phyloP scores from a whole-genome alignment of 2,888 invertebrate genomes.

The Dryococelus australis region DNA sequence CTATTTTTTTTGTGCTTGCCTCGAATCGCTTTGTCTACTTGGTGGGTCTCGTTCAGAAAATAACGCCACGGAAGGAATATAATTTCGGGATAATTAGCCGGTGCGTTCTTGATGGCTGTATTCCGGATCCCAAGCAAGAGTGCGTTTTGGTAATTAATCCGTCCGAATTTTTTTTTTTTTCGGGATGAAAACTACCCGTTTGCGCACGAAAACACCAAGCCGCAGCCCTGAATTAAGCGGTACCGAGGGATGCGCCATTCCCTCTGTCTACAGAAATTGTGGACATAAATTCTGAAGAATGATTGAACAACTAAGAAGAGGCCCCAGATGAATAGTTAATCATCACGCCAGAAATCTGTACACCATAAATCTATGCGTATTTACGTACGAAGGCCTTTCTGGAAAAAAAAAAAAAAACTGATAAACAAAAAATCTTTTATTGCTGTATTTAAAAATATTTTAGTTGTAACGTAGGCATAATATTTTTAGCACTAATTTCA shows the following conservation, averaged over 20 bases:
- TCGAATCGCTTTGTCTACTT: neutral
- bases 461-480: too few species aligned
- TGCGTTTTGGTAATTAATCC: neutral
- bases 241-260: neutral
- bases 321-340: neutral
- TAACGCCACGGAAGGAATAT: neutral
- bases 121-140: neutral
- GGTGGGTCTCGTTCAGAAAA: neutral
- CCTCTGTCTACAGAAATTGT: neutral
- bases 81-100: conserved; percentile 5
- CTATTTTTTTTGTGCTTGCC: neutral
- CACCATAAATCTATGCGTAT: neutral
- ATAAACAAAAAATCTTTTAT: too few species aligned
- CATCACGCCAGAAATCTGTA: neutral
- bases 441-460: too few species aligned
- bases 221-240: neutral
- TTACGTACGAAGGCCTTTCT: neutral
- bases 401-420: too few species aligned
- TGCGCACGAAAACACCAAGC: neutral
- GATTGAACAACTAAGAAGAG: neutral
- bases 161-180: neutral
- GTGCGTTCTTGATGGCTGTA: neutral
- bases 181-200: neutral
- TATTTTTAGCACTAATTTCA: too few species aligned
- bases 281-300: neutral